Evolutionary conservation across 2,113 vertebrate species (phyloP), one percentile per base, ranked within the genome.

Genomic region (Hirundichthys speculiger): DNA sequence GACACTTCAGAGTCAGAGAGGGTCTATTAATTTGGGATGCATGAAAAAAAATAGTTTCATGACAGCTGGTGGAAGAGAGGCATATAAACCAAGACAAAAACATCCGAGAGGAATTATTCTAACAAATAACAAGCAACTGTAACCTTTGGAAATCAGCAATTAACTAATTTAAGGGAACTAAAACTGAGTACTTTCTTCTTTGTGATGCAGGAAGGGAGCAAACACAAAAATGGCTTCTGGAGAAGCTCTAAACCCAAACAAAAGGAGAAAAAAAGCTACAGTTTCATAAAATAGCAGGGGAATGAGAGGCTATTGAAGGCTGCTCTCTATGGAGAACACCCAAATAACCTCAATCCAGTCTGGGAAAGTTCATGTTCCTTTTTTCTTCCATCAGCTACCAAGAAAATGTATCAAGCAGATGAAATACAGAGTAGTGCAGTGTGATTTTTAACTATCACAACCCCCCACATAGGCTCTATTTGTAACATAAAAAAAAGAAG

Each of bases 11-110:
- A 79, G 53, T 61, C 69, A 82, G 75, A 60, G 68, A 83, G 73
- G 68, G 73, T 80, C 82, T 80, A 73, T 91, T 91, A 86, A 89
- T 91, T 87, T 86, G 58, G 77, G 75, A 75, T 63, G 77, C 73
- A 80, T 74, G 64, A 71, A 86, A 82, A 4, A 34, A 85, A 85
- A 77, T 65, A 43, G 62, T 64, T 82, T 75, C 49, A 43, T 82
- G 85, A 83, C 86, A 84, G 79, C 78, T 87, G 84, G 79, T 77
- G 73, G 84, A 77, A 75, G 71, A 79, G 58, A 75, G 34, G 54
- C 61, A 2, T 15, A 45, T 27, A 82, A 64, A 76, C 52, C 20
- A 48, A 77, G 74, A 69, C 72, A 81, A 80, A 79, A 64, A 77
- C 55, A 63, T 66, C 46, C 27, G 20, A 70, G 46, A 71, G 39